Conservation (phyloP, 2,888 invertebrate species). For the Theristus sp. region DNA sequence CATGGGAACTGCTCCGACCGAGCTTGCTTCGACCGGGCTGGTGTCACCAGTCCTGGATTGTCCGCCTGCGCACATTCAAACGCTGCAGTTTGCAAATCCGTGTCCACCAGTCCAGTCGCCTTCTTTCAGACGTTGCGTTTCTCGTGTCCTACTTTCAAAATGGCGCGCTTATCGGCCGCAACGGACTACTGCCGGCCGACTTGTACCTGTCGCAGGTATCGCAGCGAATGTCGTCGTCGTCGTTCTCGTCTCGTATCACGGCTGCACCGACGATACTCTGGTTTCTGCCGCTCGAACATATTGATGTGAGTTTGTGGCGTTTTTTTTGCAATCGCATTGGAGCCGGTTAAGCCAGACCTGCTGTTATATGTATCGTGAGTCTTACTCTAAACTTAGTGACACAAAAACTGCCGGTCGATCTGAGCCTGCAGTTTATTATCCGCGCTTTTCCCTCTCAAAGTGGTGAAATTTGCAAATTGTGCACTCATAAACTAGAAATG, state of each 20-base stretch:
- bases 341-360: too few species aligned
- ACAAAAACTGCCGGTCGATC: too few species aligned
- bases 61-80: neutral
- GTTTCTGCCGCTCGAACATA: conserved; percentile 13
- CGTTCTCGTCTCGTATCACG: neutral
- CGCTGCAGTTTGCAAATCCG: neutral
- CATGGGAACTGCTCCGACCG: neutral
- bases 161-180: conserved; percentile 27
- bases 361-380: too few species aligned
- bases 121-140: conserved; percentile 30
- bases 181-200: conserved; percentile 28
- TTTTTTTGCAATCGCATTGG: too few species aligned
- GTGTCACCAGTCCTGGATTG: neutral
- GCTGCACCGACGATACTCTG: conserved; percentile 28
- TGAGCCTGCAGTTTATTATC: too few species aligned
- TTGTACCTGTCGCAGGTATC: neutral
- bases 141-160: conserved; percentile 32
- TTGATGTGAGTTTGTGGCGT: conserved; percentile 6
- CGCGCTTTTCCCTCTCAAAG: too few species aligned
- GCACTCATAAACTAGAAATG: too few species aligned
- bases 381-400: too few species aligned
- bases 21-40: too few species aligned
- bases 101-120: too few species aligned
- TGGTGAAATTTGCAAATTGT: too few species aligned
- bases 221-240: neutral